Base-by-base conservation (phyloP, 2,888 invertebrate species). In the Melanargia galathea region DNA sequence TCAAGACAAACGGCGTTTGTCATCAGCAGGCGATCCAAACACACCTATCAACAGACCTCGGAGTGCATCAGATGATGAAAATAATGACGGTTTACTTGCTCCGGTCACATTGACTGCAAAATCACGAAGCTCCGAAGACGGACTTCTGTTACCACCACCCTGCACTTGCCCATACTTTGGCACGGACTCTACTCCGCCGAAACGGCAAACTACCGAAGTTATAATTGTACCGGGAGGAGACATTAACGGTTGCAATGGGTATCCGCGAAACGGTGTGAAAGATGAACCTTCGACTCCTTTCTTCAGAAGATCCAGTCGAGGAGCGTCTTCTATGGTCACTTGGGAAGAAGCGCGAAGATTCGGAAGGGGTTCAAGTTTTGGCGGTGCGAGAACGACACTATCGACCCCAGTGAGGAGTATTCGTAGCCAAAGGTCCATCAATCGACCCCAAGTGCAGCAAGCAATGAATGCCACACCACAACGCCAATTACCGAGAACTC, bases 101-200 rank as follows among this genome's bases (percentile, higher is more conserved):
- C 90, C 90, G 22, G 74, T 84, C 2, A 74, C 83, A 8, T 73
- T 90, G 43, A 84, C 88, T 16, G 80, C 87, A 5, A 91, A 90
- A 66, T 90, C 90, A 1, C 78, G 91, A 49, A 89, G 88, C 75
- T 88, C 87, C 18, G 92, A 86, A 79, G 89, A 91, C 63, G 86
- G 89, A 66, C 80, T 94, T 24, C 89, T 93, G 8, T 78, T 96
- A 43, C 95, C 96, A 3, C 95, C 95, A 0, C 95, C 96, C 0
- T 96, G 96, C 79, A 95, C 96, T 0, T 96, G 96, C 75, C 96
- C 96, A 0, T 96, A 96, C 74, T 96, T 96, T 75, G 96, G 96
- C 0, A 93, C 95, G 67, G 93, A 93, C 1, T 93, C 94, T 20
- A 81, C 92, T 69, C 90, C 93, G 63, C 91, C 93, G 72, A 79